Conservation (phyloP, 1,140 invertebrate genomes). For the Pantala flavescens region DNA sequence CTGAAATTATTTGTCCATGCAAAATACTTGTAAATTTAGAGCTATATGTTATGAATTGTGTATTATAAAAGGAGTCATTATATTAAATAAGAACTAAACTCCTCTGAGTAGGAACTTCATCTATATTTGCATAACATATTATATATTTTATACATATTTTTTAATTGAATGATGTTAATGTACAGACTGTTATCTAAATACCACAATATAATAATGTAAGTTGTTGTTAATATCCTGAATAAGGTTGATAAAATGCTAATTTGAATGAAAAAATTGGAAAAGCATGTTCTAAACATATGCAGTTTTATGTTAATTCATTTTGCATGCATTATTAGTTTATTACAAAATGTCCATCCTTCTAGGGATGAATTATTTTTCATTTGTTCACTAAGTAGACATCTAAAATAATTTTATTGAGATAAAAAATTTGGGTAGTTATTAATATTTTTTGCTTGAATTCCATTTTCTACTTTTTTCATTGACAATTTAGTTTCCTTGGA, state of each 20-base stretch:
- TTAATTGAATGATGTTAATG: constrained; percentile 4
- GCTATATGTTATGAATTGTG: neutral
- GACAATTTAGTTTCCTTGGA: too few species aligned
- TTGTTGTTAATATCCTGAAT: neutral
- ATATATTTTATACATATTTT: constrained; percentile 9
- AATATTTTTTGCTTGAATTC: too few species aligned
- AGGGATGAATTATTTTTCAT: neutral
- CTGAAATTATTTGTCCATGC: neutral
- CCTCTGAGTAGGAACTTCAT: neutral
- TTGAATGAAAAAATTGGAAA: neutral
- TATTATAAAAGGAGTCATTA: neutral
- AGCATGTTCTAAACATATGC: neutral
- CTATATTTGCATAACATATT: constrained; percentile 8
- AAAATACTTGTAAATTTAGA: neutral
- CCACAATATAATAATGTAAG: neutral
- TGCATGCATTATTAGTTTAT: neutral
- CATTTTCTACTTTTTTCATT: too few species aligned
- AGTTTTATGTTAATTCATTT: neutral
- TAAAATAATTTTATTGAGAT: neutral
- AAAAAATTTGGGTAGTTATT: too few species aligned
- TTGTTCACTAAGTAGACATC: neutral
- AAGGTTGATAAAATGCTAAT: neutral
- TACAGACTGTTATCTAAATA: constrained; percentile 7
- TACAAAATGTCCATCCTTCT: neutral
- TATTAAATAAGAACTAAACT: neutral